Evolutionary conservation across 2,113 vertebrate species (phyloP), one percentile per base, ranked within the genome.

Genomic region (Eleginops maclovinus): DNA sequence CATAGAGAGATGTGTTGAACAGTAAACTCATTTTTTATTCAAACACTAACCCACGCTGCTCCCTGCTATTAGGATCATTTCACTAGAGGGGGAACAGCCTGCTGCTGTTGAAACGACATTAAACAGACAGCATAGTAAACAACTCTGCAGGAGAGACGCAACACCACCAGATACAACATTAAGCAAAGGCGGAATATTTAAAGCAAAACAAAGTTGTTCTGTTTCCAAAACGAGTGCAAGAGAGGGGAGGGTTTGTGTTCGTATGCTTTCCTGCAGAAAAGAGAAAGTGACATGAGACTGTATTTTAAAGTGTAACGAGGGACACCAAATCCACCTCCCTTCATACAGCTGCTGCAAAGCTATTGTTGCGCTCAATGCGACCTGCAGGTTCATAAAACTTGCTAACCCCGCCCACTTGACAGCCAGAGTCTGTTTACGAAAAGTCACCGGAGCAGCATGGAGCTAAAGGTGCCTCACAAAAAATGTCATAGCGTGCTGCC

Each of bases 371-470:
- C 71, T 43, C 59, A 12, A 3, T 46, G 64, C 55, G 74, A 88
- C 67, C 88, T 65, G 91, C 88, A 69, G 90, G 83, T 80, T 91
- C 88, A 88, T 91, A 89, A 92, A 93, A 92, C 88, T 94, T 89
- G 84, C 50, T 77, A 74, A 47, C 85, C 88, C 91, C 90, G 84
- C 91, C 93, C 17, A 77, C 89, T 10, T 43, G 82, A 78, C 90
- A 76, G 72, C 63, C 82, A 75, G 87, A 79, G 66, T 86, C 88
- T 93, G 90, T 94, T 94, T 92, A 89, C 89, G 72, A 91, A 94
- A 93, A 94, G 90, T 93, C 87, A 85, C 90, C 86, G 81, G 85
- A 81, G 19, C 84, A 53, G 88, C 91, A 24, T 91, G 92, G 86
- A 79, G 79, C 46, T 9, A 44, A 24, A 64, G 75, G 64, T n/a